phyloP scores from a whole-genome alignment of 2,113 vertebrate species.

The Onychostoma macrolepis region DNA sequence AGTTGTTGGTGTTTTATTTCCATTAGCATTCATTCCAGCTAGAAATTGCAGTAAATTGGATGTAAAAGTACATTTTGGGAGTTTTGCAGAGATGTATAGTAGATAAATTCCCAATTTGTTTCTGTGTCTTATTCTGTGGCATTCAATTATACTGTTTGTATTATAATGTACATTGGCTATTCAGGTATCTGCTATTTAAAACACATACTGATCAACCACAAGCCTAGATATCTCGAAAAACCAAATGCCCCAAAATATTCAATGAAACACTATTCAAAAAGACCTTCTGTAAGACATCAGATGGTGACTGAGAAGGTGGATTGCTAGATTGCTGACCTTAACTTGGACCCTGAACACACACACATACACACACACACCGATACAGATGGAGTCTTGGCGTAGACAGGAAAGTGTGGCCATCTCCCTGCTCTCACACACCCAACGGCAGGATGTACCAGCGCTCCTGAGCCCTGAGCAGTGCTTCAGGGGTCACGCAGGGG shows the following conservation, averaged over 20 bases:
- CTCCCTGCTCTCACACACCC: constrained; percentile 59
- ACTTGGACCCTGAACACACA: constrained; percentile 32
- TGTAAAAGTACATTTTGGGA: no score
- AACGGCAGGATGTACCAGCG: constrained; percentile 58
- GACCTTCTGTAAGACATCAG: background rate
- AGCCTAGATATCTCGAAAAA: background rate
- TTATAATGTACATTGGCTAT: background rate
- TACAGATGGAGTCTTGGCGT: constrained; percentile 48
- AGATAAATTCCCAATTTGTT: background rate
- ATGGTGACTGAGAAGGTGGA: background rate
- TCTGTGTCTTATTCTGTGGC: background rate
- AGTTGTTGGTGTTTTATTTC: background rate
- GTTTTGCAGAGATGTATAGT: no score
- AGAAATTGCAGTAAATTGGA: no score
- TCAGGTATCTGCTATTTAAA: background rate
- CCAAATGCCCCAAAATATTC: background rate
- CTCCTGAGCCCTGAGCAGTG: constrained; percentile 56
- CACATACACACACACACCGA: constrained; percentile 31
- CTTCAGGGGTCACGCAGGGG: constrained; percentile 56
- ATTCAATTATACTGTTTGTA: background rate
- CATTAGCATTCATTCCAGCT: no score
- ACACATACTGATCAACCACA: background rate
- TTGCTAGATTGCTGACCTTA: constrained; percentile 14
- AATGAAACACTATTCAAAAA: background rate
- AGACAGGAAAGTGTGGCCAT: constrained; percentile 60